Percentiles rank a stretch among this genome's conserved stretches.
phyloP scores from a whole-genome alignment of 2,113 vertebrate genomes.

The Progne subis region DNA sequence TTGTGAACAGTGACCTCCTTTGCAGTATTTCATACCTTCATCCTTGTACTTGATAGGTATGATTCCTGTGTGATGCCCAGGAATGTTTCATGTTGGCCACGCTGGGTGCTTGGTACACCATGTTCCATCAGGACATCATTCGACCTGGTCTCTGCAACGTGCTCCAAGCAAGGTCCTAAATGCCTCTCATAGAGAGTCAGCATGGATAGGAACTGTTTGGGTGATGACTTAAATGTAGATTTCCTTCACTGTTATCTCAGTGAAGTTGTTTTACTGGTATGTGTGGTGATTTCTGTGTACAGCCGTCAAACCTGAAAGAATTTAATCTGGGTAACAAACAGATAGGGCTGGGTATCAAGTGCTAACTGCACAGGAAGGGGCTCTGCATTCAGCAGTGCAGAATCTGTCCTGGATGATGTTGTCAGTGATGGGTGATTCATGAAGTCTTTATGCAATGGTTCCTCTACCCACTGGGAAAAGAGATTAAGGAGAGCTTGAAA shows the following conservation, averaged over 20 bases:
- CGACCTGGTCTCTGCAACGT: not conserved
- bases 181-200: not conserved
- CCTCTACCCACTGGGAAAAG: not conserved
- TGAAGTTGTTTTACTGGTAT: not conserved
- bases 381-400: not conserved
- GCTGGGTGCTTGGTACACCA: not conserved
- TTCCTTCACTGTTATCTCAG: not conserved
- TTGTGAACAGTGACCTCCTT: not conserved
- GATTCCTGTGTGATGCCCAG: not conserved
- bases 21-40: not conserved
- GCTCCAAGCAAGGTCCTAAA: not conserved
- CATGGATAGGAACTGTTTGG: not conserved
- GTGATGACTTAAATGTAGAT: not conserved
- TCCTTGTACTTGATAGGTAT: not conserved
- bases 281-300: not conserved
- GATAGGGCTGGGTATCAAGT: not conserved
- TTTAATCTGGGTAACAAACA: not conserved
- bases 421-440: not conserved
- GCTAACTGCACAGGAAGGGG: not conserved
- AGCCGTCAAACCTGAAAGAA: not conserved
- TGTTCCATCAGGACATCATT: not conserved
- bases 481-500: not conserved
- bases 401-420: not conserved
- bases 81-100: fast-evolving
- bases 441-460: not conserved